Evolutionary conservation across 2,888 invertebrate genomes (phyloP).

Genomic region (Nomada fucata): DNA sequence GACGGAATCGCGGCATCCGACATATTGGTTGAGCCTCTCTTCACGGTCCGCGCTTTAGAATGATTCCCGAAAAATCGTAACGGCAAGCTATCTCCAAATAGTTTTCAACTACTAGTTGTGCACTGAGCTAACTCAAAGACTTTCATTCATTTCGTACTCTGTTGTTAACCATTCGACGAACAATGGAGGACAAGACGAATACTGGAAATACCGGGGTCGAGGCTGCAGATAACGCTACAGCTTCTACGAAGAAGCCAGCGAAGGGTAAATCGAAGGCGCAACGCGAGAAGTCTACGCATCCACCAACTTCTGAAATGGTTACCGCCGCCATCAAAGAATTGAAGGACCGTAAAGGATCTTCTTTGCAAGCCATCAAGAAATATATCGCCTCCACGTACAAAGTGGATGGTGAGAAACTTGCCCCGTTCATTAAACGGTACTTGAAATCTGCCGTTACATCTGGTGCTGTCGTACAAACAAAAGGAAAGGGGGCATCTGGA

Average conservation of each 20-base stretch:
- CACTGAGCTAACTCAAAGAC: not conserved
- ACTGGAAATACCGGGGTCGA: constrained; percentile 29
- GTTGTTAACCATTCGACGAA: not conserved
- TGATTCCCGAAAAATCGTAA: not conserved
- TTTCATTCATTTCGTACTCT: not conserved
- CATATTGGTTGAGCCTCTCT: constrained; percentile 57
- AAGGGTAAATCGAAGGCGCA: constrained; percentile 62
- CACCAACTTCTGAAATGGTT: constrained; percentile 86
- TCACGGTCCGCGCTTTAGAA: constrained; percentile 56
- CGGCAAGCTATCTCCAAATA: too few species aligned
- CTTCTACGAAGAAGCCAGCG: constrained; percentile 52
- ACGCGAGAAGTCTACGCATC: constrained; percentile 84
- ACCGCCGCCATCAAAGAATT: constrained; percentile 85
- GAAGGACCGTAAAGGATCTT: constrained; percentile 87
- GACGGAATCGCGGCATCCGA: constrained; percentile 35
- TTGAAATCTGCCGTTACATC: constrained; percentile 86
- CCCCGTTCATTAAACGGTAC: constrained; percentile 87
- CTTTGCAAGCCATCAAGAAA: constrained; percentile 87
- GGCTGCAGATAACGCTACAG: constrained; percentile 17
- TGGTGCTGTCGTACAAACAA: constrained; percentile 85
- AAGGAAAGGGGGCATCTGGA: constrained; percentile 86
- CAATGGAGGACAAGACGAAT: constrained; percentile 34
- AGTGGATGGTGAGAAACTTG: constrained; percentile 86
- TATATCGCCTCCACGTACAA: constrained; percentile 87
- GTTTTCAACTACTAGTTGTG: too few species aligned